Evolutionary conservation across 1,140 invertebrate species (phyloP).

Genomic region (Cephus cinctus): DNA sequence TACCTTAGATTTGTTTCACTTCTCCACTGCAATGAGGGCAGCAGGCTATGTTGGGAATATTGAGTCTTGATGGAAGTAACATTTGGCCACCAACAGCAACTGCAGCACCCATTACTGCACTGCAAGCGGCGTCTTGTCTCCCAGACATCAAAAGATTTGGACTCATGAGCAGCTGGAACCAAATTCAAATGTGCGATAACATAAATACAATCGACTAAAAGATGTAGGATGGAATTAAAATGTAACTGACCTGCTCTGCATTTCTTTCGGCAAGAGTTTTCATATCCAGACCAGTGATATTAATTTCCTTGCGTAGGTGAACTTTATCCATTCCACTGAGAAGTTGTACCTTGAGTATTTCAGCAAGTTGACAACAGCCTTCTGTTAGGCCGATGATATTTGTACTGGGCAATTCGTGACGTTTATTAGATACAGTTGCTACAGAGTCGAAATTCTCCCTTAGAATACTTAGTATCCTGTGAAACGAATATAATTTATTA

Average conservation of each 20-base stretch:
- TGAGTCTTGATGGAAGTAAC: constrained; percentile 38
- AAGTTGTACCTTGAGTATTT: constrained; percentile 55
- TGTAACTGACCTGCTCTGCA: constrained; percentile 43
- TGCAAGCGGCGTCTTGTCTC: constrained; percentile 53
- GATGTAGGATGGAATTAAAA: constrained; percentile 2
- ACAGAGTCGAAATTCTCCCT: constrained; percentile 51
- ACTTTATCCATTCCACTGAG: constrained; percentile 47
- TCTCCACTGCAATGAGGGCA: constrained; percentile 56
- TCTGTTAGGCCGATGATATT: constrained; percentile 56
- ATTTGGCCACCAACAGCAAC: constrained; percentile 50
- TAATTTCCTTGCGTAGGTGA: constrained; percentile 37
- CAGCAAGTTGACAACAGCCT: constrained; percentile 51
- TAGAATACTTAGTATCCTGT: constrained; percentile 46
- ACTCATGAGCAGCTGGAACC: constrained; percentile 42
- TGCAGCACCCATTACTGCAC: constrained; percentile 55
- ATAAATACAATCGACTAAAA: constrained; percentile 2
- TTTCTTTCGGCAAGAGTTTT: constrained; percentile 49
- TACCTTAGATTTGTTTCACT: constrained; percentile 50
- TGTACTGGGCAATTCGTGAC: constrained; percentile 45
- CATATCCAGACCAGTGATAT: constrained; percentile 47
- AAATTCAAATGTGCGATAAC: constrained; percentile 6
- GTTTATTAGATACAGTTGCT: constrained; percentile 29
- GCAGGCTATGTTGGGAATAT: constrained; percentile 36
- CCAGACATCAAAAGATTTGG: constrained; percentile 49
- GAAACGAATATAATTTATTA: too few species aligned